Conservation (phyloP, 2,797 vertebrate genomes). For the Oreonectes daqikongensis region DNA sequence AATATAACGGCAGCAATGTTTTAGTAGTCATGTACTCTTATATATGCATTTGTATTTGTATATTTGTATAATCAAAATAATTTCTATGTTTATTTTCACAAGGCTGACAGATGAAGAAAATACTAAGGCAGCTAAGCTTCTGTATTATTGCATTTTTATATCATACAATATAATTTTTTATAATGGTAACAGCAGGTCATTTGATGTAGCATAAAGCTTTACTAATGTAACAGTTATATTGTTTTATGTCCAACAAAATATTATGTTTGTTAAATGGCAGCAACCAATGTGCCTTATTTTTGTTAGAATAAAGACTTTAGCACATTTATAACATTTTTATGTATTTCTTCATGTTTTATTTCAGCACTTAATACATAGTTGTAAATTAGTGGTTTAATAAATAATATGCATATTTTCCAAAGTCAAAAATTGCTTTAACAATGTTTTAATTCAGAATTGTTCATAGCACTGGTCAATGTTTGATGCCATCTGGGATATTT, state of each 20-base stretch:
- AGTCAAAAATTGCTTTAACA: neutral
- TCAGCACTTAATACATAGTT: neutral
- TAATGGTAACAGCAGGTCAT: neutral
- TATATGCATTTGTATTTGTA: neutral
- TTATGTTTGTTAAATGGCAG: neutral
- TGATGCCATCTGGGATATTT: neutral
- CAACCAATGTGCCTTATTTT: conserved; percentile 1
- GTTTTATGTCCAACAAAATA: neutral
- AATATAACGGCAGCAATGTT: neutral
- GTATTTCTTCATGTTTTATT: conserved; percentile 11
- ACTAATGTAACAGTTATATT: neutral
- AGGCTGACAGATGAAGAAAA: neutral
- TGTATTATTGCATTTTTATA: neutral
- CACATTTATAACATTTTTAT: neutral
- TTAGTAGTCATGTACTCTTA: neutral
- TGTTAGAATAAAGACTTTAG: conserved; percentile 7
- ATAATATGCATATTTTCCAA: neutral
- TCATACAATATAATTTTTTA: neutral
- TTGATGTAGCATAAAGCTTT: neutral
- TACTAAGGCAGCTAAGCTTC: neutral
- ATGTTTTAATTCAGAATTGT: neutral
- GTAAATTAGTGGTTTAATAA: neutral
- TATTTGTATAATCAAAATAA: neutral
- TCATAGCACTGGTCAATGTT: neutral
- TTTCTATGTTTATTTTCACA: neutral